Conservation (phyloP, 1,140 invertebrate genomes). For the Drosophila littoralis region DNA sequence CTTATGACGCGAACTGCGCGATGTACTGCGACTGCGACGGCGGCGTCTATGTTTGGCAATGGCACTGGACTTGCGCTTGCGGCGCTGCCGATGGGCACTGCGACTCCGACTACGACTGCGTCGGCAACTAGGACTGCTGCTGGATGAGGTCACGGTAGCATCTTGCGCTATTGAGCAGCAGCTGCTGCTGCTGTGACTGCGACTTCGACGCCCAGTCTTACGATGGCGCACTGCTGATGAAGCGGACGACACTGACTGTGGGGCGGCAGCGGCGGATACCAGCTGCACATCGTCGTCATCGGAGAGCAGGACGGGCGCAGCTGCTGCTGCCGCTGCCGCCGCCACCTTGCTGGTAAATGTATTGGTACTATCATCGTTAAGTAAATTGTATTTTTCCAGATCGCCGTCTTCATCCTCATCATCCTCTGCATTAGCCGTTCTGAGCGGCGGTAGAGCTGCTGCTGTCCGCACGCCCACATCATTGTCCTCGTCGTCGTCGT, state of each 20-base stretch:
- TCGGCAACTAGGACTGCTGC: slow-evolving; percentile 35
- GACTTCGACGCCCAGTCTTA: slow-evolving; percentile 37
- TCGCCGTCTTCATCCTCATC: slow-evolving; percentile 62
- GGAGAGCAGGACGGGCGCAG: slow-evolving; percentile 60
- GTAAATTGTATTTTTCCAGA: slow-evolving; percentile 70
- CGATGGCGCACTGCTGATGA: slow-evolving; percentile 25
- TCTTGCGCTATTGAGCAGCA: slow-evolving; percentile 13
- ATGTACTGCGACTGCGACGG: slow-evolving; percentile 23
- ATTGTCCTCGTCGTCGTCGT: not conserved
- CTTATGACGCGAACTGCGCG: not conserved
- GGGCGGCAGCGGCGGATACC: slow-evolving; percentile 39
- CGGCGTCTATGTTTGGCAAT: slow-evolving; percentile 22
- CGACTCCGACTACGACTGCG: slow-evolving; percentile 42
- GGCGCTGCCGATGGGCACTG: slow-evolving; percentile 26
- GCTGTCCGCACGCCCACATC: not conserved
- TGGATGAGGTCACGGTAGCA: slow-evolving; percentile 28
- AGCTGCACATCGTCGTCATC: slow-evolving; percentile 79
- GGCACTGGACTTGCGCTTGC: slow-evolving; percentile 36
- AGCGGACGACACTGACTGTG: not conserved
- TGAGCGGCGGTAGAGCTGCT: not conserved
- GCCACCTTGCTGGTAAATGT: slow-evolving; percentile 59
- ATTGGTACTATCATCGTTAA: slow-evolving; percentile 74
- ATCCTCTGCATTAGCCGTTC: slow-evolving; percentile 27
- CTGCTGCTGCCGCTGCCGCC: not conserved
- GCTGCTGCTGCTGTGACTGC: slow-evolving; percentile 27